Base-by-base conservation (phyloP, 2,113 vertebrate species). In the Rutilus rutilus region DNA sequence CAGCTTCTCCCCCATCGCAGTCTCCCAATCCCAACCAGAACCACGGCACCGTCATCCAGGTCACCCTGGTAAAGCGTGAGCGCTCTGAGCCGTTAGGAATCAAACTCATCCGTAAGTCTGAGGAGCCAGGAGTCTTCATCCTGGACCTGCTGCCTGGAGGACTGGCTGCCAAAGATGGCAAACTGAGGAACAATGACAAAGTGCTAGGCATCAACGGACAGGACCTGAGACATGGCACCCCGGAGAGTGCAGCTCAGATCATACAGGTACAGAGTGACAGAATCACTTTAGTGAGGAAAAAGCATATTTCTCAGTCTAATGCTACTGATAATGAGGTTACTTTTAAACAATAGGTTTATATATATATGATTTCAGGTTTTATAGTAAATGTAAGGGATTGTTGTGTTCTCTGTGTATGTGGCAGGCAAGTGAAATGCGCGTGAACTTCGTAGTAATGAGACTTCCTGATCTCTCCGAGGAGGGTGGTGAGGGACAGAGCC, bases 141-240 rank as follows among this genome's bases (percentile, higher is more conserved):
- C 92, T 98, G 71, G 97, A 98, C 90, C 90, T 98, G 88, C 88
- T 98, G 33, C 91, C 96, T 2, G 97, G 97, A 23, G 97, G 97
- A 12, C 88, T 98, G 93, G 97, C 97, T 14, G 96, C 96, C 82
- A 96, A 95, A 90, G 97, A 98, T 6, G 97, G 97, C 23, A 97
- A 96, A 89, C 93, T 98, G 88, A 94, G 92, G 87, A 96, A 96
- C 88, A 97, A 96, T 21, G 97, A 98, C 91, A 96, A 96, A 85
- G 97, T 98, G 17, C 89, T 98, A 82, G 96, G 96, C 64, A 98
- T 98, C 89, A 98, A 98, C 0, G 97, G 97, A 6, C 96, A 97
- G 2, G 96, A 98, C 93, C 92, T 98, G 88, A 95, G 96, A 73
- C 97, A 97, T 71, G 97, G 97, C 23, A 97, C 97, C 2, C 97